Evolutionary conservation across 1,140 invertebrate species (phyloP), one percentile per base, ranked within the genome.

Genomic region (Maniola jurtina): DNA sequence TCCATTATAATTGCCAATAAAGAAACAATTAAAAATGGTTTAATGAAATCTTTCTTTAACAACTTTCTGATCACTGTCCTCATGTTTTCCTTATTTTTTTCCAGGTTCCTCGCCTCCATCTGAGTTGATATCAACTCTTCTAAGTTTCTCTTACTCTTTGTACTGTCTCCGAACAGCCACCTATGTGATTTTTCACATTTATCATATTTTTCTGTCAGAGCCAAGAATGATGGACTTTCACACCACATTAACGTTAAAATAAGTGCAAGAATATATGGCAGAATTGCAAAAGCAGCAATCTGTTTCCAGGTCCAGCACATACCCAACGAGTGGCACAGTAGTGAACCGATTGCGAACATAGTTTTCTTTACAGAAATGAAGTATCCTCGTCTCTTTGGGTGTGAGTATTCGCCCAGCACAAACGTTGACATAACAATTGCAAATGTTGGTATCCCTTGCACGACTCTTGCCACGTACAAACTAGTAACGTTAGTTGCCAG

Each of bases 211-310:
- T 72, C 80, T 33, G 68, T 76, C 38, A 72, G 61, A 0, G 79
- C 80, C 2, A 75, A 68, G 56, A 64, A 84, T 0, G 71, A 66
- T n/a, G 81, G 81, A 50, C 76, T 82, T 56, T 84, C 81, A 0
- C 75, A 74, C 70, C 78, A 79, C 40, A 76, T 57, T 0, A 66
- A 61, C 0, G 70, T 70, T 8, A 78, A 13, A 9, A 82, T 65
- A 7, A 75, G 60, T 33, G 73, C 63, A 10, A 76, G 4, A n/a
- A 61, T 40, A 13, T 68, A 54, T 0, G 74, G 65, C 0, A 73
- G 7, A 33, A 63, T 48, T 0, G 64, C 64, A 36, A 78, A 70
- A 1, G 57, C 4, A 8, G 73, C 72, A 25, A 82, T 75, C 61
- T 76, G 68, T 63, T 78, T 73, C 76, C 78, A 84, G 34, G 68